Base-by-base conservation (phyloP, 2,797 vertebrate genomes). In the Enteromius unitaeniatus region DNA sequence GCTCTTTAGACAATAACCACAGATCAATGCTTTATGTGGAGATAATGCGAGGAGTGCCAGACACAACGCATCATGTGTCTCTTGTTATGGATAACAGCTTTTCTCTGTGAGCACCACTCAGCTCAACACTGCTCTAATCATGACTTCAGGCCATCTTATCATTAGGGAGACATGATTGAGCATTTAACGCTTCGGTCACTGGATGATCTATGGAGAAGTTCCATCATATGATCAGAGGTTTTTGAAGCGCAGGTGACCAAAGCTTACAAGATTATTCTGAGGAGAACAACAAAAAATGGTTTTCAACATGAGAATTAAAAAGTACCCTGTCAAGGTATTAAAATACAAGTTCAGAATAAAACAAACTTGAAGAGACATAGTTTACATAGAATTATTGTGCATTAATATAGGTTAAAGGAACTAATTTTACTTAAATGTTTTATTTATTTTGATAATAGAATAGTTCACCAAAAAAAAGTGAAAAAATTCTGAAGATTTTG, bases 1-100 rank as follows among this genome's bases (percentile, higher is more conserved):
- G 51, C 82, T 70, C 82, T 84, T 84, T 83, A 60, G 87, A 84
- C 76, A 90, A 78, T 91, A 89, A 90, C 85, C 89, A 86, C 86
- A 89, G 87, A 90, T 91, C 88, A 83, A 88, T 91, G 76, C 82
- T 82, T 74, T 83, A 78, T 84, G 85, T 87, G 87, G 40, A 85
- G 86, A 87, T 83, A 67, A 86, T 86, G 86, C 10, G 78, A 6
- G 64, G 79, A 85, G 87, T 47, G 74, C 64, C 64, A 68, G 82
- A 78, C 82, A 77, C 74, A 78, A 70, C 3, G 64, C 75, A 37
- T 83, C 65, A 47, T 49, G 64, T 58, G 75, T 34, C 65, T 70
- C 65, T 68, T 77, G 37, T 78, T 78, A 78, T 42, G 42, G 51
- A 84, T 78, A 84, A 70, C 82, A 70, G 64, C 75, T 70, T 62